Evolutionary conservation across 1,140 invertebrate species (phyloP).

Genomic region (Chironomus striatipennis): DNA sequence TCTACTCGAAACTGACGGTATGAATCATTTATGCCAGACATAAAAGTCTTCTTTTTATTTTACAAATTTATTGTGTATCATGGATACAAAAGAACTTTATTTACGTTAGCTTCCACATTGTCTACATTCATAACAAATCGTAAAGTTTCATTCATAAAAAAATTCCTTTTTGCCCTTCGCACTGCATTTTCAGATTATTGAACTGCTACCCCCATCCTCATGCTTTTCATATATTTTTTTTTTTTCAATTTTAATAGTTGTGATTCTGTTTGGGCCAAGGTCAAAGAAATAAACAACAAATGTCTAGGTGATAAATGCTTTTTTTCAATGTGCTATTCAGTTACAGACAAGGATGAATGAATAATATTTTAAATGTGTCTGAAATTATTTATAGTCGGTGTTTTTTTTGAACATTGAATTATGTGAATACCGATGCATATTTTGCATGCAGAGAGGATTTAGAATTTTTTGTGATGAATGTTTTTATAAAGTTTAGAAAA

Average conservation of each 20-base stretch:
- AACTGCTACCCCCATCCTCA: neutral
- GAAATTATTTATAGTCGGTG: neutral
- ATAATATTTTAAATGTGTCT: neutral
- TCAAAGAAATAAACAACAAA: neutral
- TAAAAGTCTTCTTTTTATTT: neutral
- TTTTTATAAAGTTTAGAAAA: no score
- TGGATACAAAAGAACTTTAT: neutral
- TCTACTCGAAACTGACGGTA: neutral
- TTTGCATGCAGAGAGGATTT: neutral
- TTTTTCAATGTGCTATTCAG: neutral
- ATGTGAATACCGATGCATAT: no score
- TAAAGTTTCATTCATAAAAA: slow-evolving; percentile 4
- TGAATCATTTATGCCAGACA: neutral
- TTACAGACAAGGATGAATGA: neutral
- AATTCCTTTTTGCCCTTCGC: neutral
- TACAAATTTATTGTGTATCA: neutral
- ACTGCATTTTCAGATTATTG: neutral
- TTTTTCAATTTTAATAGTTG: neutral
- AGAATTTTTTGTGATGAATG: neutral
- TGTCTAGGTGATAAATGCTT: neutral
- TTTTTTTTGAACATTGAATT: neutral
- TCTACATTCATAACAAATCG: neutral
- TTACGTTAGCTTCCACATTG: slow-evolving; percentile 6
- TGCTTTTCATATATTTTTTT: neutral
- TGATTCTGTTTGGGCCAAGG: neutral